These are phyloP conservation scores for Coptotermes formosanus DNA, from an alignment of 1,140 invertebrate species.

Conservation along the genomic window DNA sequence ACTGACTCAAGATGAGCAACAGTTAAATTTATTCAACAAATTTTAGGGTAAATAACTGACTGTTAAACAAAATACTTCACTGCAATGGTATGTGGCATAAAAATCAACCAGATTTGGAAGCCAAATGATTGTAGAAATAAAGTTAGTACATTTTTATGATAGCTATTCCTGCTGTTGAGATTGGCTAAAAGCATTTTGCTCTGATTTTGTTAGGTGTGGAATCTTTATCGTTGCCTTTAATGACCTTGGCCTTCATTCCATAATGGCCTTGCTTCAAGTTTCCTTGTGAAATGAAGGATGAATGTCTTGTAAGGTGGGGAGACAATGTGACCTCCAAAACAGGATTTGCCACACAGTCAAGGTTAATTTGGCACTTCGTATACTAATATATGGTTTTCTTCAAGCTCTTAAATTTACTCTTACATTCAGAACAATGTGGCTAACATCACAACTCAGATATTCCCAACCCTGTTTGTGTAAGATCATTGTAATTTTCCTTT, in stretches of 20 bases:
- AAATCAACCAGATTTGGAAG: too few relatives aligned
- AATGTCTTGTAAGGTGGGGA: neutral
- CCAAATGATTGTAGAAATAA: too few relatives aligned
- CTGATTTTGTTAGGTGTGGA: neutral
- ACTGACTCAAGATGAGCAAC: too few relatives aligned
- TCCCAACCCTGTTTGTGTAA: neutral
- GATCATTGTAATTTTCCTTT: neutral
- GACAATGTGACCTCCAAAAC: neutral
- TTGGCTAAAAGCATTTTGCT: neutral
- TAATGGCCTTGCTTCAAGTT: neutral
- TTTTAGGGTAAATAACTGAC: too few relatives aligned
- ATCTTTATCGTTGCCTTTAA: neutral
- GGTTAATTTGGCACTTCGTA: neutral
- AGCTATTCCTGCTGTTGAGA: too few relatives aligned
- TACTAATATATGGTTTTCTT: neutral
- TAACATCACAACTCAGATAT: neutral
- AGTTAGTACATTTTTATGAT: too few relatives aligned
- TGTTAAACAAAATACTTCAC: too few relatives aligned
- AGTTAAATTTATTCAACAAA: too few relatives aligned
- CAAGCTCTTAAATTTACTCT: neutral
- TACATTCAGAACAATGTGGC: neutral
- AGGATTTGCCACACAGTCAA: neutral
- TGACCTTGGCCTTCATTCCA: neutral
- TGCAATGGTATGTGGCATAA: too few relatives aligned
- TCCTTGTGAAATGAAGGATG: conserved; percentile 12